These are phyloP conservation scores for Callionymus lyra DNA, from an alignment of 2,113 vertebrate species.

Conservation along the genomic window DNA sequence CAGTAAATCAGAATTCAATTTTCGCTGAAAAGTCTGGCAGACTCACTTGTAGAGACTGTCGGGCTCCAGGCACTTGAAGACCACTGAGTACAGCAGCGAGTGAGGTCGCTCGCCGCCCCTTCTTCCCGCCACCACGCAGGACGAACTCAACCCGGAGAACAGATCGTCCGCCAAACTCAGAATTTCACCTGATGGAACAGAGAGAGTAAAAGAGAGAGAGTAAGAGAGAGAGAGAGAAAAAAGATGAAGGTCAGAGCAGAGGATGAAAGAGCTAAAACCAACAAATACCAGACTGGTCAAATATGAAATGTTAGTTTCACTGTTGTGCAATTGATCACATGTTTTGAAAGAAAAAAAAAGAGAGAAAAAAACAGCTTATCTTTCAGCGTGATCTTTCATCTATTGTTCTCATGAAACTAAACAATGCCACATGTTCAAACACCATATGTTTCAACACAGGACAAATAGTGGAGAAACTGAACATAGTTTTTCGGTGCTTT, in stretches of 20 bases:
- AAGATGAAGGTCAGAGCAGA: conserved; percentile 11
- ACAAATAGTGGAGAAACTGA: conserved; percentile 10
- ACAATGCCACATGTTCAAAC: conserved; percentile 15
- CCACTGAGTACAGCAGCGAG: conserved; percentile 82
- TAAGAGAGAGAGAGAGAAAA: no score
- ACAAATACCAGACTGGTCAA: not conserved
- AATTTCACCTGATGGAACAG: conserved; percentile 87
- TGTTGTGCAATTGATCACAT: conserved; percentile 2
- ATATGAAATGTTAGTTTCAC: conserved; percentile 10
- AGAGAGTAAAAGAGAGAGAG: no score
- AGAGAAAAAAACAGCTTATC: conserved; percentile 7
- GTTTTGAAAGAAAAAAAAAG: conserved; percentile 3
- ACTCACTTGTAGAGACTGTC: conserved; percentile 98
- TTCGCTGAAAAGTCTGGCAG: conserved; percentile 5
- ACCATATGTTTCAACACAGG: conserved; percentile 14
- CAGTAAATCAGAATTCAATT: conserved; percentile 6
- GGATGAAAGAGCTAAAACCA: not conserved
- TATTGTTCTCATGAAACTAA: conserved; percentile 20
- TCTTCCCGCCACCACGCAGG: conserved; percentile 88
- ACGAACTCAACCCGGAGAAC: conserved; percentile 85
- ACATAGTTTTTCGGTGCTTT: conserved; percentile 8
- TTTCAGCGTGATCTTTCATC: conserved; percentile 19
- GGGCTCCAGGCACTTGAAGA: conserved; percentile 98
- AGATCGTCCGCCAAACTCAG: conserved; percentile 92
- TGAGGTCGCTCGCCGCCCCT: conserved; percentile 78